Conservation (phyloP, 2,113 vertebrate species). For the Seriola rivoliana region DNA sequence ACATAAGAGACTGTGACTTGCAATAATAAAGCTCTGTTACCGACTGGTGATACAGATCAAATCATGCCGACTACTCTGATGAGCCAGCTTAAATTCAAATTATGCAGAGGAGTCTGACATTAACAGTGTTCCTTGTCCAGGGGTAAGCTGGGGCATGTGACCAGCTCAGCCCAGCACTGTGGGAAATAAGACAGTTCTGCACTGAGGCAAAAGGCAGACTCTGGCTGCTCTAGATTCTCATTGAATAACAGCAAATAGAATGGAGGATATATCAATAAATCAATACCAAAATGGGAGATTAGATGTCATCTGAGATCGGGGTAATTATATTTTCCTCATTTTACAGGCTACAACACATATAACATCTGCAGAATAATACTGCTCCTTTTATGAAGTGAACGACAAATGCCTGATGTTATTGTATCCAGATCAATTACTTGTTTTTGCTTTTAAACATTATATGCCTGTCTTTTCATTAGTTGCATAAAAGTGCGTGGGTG, state of each 20-base stretch:
- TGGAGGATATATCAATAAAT: background rate
- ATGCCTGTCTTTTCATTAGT: background rate
- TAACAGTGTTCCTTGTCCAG: conserved; percentile 32
- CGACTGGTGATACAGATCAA: conserved; percentile 1
- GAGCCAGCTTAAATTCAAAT: conserved; percentile 21
- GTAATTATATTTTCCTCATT: background rate
- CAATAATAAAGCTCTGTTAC: conserved; percentile 27
- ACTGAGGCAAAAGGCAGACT: conserved; percentile 12
- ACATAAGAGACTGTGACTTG: conserved; percentile 16
- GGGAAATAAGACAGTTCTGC: conserved; percentile 41
- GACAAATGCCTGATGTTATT: background rate
- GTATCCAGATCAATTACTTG: background rate
- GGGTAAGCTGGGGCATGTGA: conserved; percentile 79
- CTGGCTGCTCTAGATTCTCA: background rate
- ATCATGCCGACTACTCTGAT: background rate
- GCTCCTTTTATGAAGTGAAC: too few species aligned
- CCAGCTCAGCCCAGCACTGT: conserved; percentile 50
- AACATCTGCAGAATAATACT: too few species aligned
- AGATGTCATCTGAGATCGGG: background rate
- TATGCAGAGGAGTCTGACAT: conserved; percentile 12
- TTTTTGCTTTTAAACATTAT: background rate
- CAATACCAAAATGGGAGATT: background rate
- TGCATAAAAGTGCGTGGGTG: background rate
- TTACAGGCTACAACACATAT: background rate
- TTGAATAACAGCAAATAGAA: background rate